Base-by-base conservation (phyloP, 2,888 invertebrate species). In the Ochropleura plecta region DNA sequence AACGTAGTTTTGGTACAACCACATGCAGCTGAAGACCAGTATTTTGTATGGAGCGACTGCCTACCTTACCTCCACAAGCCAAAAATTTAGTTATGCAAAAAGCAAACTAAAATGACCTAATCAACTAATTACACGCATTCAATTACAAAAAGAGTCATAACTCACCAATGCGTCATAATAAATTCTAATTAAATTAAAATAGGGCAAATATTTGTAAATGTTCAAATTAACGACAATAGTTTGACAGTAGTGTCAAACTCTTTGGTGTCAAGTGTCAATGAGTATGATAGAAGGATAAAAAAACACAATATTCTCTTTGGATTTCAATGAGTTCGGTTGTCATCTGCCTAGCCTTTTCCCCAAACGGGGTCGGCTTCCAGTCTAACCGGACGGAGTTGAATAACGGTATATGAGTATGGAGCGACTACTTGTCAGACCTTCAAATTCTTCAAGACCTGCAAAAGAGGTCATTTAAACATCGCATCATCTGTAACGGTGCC, bases 121-220 rank as follows among this genome's bases (percentile, higher is more conserved):
- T 16, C 14, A 30, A 48, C 16, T 16, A 55, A 48, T 9, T 3
- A 7, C 12, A 73, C 2, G 4, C 0, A 51, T 12, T 20, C 5
- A 10, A 49, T 40, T 53, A 42, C 1, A 71, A 42, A 5, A 60
- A 12, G 3, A 44, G 62, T 6, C 7, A 40, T 14, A 42, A 83
- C 86, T 83, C 76, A 90, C 89, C 83, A 84, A 77, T 88, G 76
- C 7, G 72, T 78, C 89, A 89, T 88, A 49, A 51, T 76, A 74
- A 62, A 64, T 68, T 16, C 30, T 30, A 76, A 65, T 78, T 78
- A 67, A 46, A 65, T 44, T 74, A 65, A 44, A 68, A 20, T 69
- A 76, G 9, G 59, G 5, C 46, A 81, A 81, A 77, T 78, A 51
- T 65, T 67, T 76, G 83, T 85, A 86, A 86, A 77, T 81, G 30